Evolutionary conservation across 2,113 vertebrate species (phyloP).

Genomic region (Microcebus griseorufus): DNA sequence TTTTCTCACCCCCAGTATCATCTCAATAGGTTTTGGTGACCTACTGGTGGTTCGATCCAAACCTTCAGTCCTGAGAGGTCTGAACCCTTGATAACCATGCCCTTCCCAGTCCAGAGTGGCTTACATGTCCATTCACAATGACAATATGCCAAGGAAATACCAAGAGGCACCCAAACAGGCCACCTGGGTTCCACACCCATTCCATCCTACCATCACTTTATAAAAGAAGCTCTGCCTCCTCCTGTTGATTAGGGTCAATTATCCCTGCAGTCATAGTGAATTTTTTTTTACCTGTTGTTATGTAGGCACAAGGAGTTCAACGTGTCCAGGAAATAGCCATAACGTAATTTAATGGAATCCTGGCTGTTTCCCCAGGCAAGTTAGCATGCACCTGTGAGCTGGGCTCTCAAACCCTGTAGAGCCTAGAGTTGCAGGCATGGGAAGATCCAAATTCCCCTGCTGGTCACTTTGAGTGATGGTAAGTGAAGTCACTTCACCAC

Average conservation of each 20-base stretch:
- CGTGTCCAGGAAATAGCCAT: not conserved
- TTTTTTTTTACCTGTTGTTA: not conserved
- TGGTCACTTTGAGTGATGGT: not conserved
- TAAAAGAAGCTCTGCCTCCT: not conserved
- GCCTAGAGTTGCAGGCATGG: not conserved
- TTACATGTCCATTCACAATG: not conserved
- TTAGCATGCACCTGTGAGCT: not conserved
- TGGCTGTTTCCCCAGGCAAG: not conserved
- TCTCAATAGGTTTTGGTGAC: not conserved
- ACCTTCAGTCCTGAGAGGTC: not conserved
- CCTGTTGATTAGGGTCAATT: not conserved
- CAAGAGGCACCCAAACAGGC: not conserved
- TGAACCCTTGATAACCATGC: not conserved
- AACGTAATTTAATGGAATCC: not conserved
- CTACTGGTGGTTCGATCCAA: not conserved
- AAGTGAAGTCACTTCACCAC: not conserved
- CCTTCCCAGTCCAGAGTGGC: not conserved
- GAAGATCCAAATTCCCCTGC: no score
- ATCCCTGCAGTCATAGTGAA: not conserved
- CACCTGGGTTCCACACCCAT: not conserved
- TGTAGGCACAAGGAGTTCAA: not conserved
- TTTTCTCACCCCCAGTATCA: not conserved
- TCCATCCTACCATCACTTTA: not conserved
- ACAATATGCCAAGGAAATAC: not conserved
- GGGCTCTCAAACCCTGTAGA: not conserved